Conservation (phyloP, 2,113 vertebrate species). For the Opisthocomus hoazin region DNA sequence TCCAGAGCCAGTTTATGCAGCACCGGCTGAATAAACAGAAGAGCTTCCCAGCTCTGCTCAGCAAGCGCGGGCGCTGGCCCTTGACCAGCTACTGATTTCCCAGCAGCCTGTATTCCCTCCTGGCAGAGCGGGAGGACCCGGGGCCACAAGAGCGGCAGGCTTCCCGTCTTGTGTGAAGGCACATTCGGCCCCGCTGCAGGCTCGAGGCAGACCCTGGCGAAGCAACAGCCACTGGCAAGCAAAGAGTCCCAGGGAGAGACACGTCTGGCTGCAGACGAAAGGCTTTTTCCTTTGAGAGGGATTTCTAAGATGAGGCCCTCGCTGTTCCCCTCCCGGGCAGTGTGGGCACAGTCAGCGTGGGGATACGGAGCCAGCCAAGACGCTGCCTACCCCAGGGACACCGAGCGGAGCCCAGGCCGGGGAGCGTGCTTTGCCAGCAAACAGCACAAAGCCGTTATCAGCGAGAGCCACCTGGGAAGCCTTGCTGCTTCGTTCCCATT, state of each 20-base stretch:
- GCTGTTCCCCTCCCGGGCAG: background rate
- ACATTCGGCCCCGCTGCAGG: background rate
- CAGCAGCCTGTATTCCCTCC: background rate
- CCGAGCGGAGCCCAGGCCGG: background rate
- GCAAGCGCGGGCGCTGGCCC: fast-evolving
- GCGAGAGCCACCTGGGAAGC: background rate
- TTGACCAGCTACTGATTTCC: background rate
- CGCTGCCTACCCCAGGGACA: background rate
- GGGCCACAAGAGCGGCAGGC: background rate
- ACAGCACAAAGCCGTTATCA: background rate
- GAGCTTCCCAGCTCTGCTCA: background rate
- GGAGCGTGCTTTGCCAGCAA: background rate
- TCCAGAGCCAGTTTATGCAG: background rate
- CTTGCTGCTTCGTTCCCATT: background rate
- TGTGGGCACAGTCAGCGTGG: fast-evolving
- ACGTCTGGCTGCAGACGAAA: background rate
- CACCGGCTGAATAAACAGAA: background rate
- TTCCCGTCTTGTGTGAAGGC: background rate
- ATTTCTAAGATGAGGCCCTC: background rate
- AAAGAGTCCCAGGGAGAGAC: background rate
- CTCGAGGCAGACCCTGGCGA: background rate
- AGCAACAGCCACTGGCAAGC: background rate
- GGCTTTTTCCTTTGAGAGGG: background rate
- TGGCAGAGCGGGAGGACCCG: background rate
- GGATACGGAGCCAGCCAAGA: background rate